Evolutionary conservation across 2,797 vertebrate species (phyloP).

Genomic region (Alcedo atthis): DNA sequence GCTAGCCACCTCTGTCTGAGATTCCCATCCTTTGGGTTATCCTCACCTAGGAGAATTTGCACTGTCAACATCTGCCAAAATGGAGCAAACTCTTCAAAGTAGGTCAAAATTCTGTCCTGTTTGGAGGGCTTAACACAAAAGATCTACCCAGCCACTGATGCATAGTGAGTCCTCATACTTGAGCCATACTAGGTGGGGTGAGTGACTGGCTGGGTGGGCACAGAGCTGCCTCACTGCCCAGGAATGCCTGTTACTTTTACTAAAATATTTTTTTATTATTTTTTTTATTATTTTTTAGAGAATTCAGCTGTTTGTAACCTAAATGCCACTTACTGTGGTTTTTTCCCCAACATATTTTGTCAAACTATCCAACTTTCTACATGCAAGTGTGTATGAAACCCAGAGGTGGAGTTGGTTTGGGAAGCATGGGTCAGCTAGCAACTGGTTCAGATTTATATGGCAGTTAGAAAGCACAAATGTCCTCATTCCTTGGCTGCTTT

Average conservation of each 20-base stretch:
- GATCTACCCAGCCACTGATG: neutral
- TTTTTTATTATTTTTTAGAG: too few species aligned
- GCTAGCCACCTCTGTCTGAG: neutral
- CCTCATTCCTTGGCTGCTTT: slow-evolving; percentile 23
- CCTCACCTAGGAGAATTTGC: neutral
- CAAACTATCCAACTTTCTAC: neutral
- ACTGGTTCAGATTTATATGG: neutral
- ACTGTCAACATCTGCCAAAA: neutral
- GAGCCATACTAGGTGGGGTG: neutral
- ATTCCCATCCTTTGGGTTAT: neutral
- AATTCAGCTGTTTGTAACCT: neutral
- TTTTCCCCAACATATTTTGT: neutral
- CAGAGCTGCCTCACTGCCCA: neutral
- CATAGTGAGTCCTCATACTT: neutral
- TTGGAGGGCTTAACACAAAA: neutral
- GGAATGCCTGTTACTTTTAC: neutral
- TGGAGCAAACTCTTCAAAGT: neutral
- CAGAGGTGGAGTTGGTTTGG: neutral
- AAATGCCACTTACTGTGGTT: neutral
- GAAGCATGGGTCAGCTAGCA: neutral
- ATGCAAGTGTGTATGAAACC: neutral
- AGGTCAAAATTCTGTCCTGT: neutral
- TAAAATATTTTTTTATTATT: too few species aligned
- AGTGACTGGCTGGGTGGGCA: neutral
- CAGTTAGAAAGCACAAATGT: neutral